phyloP scores from a whole-genome alignment of 2,113 vertebrate genomes.

The Oryzias javanicus region DNA sequence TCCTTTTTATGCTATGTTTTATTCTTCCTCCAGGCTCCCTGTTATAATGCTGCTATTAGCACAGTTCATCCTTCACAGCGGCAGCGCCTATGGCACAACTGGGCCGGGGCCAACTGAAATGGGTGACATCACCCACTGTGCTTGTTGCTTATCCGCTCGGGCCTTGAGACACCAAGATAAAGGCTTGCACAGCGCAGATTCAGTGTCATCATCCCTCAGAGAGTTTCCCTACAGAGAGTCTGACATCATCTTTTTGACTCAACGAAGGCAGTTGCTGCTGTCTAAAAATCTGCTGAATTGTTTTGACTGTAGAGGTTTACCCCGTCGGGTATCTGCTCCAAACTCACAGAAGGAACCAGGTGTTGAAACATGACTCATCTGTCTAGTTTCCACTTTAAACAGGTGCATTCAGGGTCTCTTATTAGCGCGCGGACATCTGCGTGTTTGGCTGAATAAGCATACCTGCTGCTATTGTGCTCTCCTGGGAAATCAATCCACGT shows the following conservation, averaged over 20 bases:
- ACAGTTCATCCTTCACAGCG: conserved; percentile 46
- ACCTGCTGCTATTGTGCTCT: not conserved
- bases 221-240: conserved; percentile 34
- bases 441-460: conserved; percentile 13
- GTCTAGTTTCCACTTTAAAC: conserved; percentile 15
- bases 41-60: conserved; percentile 47
- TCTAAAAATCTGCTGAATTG: conserved; percentile 40
- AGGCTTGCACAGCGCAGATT: conserved; percentile 31
- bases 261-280: conserved; percentile 36
- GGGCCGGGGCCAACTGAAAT: conserved; percentile 55
- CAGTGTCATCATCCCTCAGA: conserved; percentile 52
- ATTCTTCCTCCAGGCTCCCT: conserved; percentile 2
- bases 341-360: conserved; percentile 43
- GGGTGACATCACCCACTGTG: conserved; percentile 65
- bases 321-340: conserved; percentile 10
- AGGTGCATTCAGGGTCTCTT: conserved; percentile 2
- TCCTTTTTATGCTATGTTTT: conserved; percentile 2
- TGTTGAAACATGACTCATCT: conserved; percentile 57
- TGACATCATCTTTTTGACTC: conserved; percentile 66
- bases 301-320: conserved; percentile 30
- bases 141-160: conserved; percentile 50
- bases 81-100: conserved; percentile 50
- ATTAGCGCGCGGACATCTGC: conserved; percentile 16
- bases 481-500: not conserved
- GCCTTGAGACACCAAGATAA: conserved; percentile 45